Evolutionary conservation across 2,797 vertebrate species (phyloP).

Genomic region (Avahi laniger): DNA sequence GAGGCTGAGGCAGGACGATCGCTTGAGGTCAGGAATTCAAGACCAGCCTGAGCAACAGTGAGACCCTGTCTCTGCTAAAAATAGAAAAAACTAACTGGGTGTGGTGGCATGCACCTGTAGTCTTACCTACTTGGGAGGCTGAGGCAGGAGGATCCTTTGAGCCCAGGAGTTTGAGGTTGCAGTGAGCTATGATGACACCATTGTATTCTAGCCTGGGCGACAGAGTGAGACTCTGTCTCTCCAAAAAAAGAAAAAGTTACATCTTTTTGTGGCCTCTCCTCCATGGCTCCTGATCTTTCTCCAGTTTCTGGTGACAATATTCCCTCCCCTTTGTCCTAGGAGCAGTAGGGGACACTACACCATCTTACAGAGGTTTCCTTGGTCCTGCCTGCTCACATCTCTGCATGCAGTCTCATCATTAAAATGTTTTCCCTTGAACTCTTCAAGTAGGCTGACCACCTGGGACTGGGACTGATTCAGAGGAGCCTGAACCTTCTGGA

Average conservation of each 20-base stretch:
- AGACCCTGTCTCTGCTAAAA: not conserved
- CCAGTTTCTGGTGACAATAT: not conserved
- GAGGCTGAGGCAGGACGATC: not conserved
- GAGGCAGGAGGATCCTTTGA: not conserved
- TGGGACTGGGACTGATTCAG: not conserved
- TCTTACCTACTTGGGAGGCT: not conserved
- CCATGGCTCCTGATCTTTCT: not conserved
- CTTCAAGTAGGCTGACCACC: not conserved
- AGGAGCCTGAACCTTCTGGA: not conserved
- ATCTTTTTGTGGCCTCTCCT: not conserved
- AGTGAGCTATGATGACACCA: not conserved
- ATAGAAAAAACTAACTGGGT: not conserved
- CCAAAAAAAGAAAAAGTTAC: not conserved
- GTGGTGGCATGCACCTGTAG: not conserved
- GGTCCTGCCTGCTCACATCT: not conserved
- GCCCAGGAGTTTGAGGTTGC: not conserved
- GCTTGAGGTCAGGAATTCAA: not conserved
- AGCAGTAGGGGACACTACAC: not conserved
- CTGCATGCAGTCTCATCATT: not conserved
- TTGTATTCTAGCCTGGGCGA: not conserved
- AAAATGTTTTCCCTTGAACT: not conserved
- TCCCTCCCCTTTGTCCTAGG: not conserved
- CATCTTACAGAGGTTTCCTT: not conserved
- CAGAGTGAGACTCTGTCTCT: not conserved
- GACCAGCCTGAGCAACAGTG: not conserved